These are phyloP conservation scores for Enhydra lutris DNA, from an alignment of 2,113 vertebrate genomes.

Conservation along the genomic window DNA sequence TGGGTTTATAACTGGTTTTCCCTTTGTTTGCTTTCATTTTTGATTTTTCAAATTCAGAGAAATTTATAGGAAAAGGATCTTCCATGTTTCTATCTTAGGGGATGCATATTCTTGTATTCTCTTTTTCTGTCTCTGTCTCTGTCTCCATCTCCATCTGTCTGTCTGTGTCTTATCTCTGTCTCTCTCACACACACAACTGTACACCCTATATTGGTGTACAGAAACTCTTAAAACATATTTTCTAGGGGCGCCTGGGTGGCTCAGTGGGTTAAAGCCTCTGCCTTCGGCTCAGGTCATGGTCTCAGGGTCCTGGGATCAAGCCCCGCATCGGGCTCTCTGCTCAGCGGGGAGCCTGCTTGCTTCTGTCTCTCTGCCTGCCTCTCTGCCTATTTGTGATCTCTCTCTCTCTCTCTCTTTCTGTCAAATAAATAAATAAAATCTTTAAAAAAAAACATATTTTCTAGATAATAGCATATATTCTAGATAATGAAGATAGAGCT, in stretches of 20 bases:
- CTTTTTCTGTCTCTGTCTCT: neutral
- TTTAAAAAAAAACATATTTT: neutral
- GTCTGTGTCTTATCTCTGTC: neutral
- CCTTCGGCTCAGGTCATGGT: no score
- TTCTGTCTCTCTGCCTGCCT: no score
- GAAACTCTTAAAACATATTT: neutral
- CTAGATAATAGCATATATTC: neutral
- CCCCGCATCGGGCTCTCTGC: no score
- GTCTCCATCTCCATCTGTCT: neutral
- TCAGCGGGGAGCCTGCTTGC: no score
- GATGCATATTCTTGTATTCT: neutral
- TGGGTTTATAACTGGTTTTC: neutral
- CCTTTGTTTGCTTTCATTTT: neutral
- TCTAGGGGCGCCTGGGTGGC: neutral
- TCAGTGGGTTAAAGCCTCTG: no score
- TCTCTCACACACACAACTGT: neutral
- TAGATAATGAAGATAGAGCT: neutral
- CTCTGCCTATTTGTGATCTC: no score
- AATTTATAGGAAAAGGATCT: neutral
- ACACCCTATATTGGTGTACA: neutral
- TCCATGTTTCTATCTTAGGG: neutral
- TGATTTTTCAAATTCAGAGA: neutral
- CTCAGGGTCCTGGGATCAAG: no score
- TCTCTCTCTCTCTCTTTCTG: no score
- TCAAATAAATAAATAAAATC: no score